Percentiles rank a stretch among this genome's conserved stretches.
These are phyloP conservation scores for Acanthopleura granulata DNA, from an alignment of 2,888 invertebrate genomes.

Conservation along the genomic window DNA sequence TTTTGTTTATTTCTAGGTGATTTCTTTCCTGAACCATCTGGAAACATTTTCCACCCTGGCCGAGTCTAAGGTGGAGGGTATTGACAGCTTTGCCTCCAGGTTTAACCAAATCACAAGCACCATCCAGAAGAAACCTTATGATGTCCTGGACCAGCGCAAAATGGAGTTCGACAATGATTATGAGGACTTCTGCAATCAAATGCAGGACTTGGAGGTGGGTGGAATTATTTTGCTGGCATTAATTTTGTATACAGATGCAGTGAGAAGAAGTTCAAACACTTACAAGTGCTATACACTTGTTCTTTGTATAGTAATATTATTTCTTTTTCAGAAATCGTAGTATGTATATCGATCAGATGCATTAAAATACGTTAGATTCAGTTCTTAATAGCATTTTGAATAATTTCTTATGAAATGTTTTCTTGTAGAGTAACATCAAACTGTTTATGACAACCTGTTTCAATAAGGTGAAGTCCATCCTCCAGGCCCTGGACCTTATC, in stretches of 20 bases:
- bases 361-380: no score
- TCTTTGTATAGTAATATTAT: no score
- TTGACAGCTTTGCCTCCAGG: conserved; percentile 79
- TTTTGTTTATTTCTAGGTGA: conserved; percentile 75
- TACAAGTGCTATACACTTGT: no score
- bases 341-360: no score
- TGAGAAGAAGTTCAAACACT: no score
- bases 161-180: conserved; percentile 83
- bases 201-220: conserved; percentile 78
- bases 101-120: conserved; percentile 78
- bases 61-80: conserved; percentile 83
- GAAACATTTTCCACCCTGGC: conserved; percentile 81
- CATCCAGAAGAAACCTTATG: conserved; percentile 81
- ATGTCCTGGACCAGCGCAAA: conserved; percentile 84
- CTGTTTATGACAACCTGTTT: conserved; percentile 59
- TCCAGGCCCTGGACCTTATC: conserved; percentile 69
- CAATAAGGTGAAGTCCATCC: conserved; percentile 65
- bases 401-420: background rate
- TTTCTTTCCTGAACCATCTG: conserved; percentile 80
- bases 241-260: no score
- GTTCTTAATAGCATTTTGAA: no score
- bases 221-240: no score
- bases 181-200: conserved; percentile 78
- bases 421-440: conserved; percentile 49
- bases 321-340: no score